Base-by-base conservation (phyloP, 2,113 vertebrate species). In the Galbula dea region DNA sequence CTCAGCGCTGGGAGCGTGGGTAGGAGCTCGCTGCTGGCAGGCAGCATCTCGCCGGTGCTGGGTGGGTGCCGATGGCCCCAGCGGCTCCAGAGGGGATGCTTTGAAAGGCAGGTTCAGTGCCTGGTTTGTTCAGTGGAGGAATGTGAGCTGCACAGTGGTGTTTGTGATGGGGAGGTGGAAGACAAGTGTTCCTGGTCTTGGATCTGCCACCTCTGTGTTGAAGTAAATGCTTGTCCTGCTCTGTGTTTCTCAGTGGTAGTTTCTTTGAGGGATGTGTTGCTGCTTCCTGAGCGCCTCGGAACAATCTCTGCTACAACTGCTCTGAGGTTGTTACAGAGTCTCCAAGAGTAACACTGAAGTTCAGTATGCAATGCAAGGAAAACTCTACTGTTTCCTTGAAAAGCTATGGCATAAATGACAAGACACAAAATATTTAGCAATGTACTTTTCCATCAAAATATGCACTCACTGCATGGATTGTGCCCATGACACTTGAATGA, bases 101-200 rank as follows among this genome's bases (percentile, higher is more conserved):
- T 27, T 15, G 62, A 32, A 55, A 51, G 26, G 48, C 43, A 8
- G 0, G 15, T 75, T 13, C 71, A 43, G 41, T 3, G 32, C 32
- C 55, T 16, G 22, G 22, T 62, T 23, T 32, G 3, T 36, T 62
- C 1, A 3, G 41, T 26, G 63, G 32, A 29, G 43, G 16, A 45
- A 4, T 32, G 2, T 8, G n/a, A 24, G 37, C 48, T 59, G 29
- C 37, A 6, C 0, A 1, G 49, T 52, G 46, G 11, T 0, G 0
- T 23, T 36, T 17, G 57, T 32, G 63, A 21, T 1, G 1, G 68
- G 37, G 30, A 59, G 14, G 20, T 20, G 34, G 30, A 39, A 37
- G 20, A 37, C 2, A 27, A 20, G 37, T 3, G 6, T 63, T 83
- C 23, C 45, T 69, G 0, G 59, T 66, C 49, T 27, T 36, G 59